These are phyloP conservation scores for Trissolcus basalis DNA, from an alignment of 1,140 invertebrate species.

Conservation along the genomic window DNA sequence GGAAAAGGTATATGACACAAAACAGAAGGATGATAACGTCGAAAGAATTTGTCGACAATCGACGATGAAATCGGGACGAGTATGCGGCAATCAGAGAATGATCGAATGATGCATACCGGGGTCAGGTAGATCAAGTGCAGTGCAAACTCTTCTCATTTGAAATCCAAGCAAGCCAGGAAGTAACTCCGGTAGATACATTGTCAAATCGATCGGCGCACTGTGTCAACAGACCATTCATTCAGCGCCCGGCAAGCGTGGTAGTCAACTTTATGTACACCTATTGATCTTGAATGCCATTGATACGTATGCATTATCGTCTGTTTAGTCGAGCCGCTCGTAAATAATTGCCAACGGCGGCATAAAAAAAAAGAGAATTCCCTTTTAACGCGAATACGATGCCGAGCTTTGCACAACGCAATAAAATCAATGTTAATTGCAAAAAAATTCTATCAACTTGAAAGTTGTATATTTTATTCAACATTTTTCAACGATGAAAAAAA, in stretches of 20 bases:
- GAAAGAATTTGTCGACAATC: constrained; percentile 45
- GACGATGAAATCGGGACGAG: constrained; percentile 16
- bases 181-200: constrained; percentile 49
- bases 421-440: no score
- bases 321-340: constrained; percentile 17
- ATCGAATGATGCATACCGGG: constrained; percentile 49
- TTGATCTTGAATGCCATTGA: constrained; percentile 46
- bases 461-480: no score
- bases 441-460: no score
- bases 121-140: constrained; percentile 55
- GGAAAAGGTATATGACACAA: constrained; percentile 49
- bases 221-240: constrained; percentile 48
- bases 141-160: constrained; percentile 59
- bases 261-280: constrained; percentile 39
- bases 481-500: no score
- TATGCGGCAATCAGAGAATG: constrained; percentile 26
- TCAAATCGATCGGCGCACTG: constrained; percentile 43
- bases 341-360: constrained; percentile 2
- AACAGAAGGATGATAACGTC: constrained; percentile 31
- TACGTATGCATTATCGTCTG: constrained; percentile 33
- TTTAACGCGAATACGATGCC: no score
- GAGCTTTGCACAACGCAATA: no score
- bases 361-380: no score
- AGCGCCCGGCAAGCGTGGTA: constrained; percentile 3
- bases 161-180: constrained; percentile 46